Conservation (phyloP, 2,797 vertebrate species). For the Alosa sapidissima region DNA sequence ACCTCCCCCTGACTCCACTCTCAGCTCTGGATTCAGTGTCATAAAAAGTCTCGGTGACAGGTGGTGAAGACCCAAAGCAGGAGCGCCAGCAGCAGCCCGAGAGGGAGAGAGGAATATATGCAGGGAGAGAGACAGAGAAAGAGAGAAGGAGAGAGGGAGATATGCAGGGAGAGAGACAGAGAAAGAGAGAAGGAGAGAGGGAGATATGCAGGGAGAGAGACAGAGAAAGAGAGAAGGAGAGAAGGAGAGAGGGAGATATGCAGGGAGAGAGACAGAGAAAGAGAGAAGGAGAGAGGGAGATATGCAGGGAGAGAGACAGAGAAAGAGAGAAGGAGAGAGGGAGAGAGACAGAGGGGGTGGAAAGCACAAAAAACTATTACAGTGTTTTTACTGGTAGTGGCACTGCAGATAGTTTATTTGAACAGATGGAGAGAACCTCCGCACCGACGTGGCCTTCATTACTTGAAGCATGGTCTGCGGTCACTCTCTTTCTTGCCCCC, state of each 20-base stretch:
- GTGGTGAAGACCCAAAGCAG: constrained; percentile 65
- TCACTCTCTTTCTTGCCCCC: background rate
- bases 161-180: too few relatives aligned
- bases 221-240: too few relatives aligned
- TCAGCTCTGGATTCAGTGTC: constrained; percentile 51
- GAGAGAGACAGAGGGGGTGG: constrained; percentile 6
- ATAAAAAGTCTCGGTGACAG: constrained; percentile 63
- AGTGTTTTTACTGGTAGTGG: constrained; percentile 44
- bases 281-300: too few relatives aligned
- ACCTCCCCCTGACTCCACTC: constrained; percentile 32
- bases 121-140: too few relatives aligned
- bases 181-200: too few relatives aligned
- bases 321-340: background rate
- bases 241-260: too few relatives aligned
- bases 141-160: too few relatives aligned
- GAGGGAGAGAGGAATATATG: background rate
- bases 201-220: too few relatives aligned
- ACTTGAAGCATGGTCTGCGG: background rate
- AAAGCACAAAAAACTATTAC: constrained; percentile 44
- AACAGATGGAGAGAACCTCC: constrained; percentile 38
- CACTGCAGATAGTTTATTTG: constrained; percentile 49
- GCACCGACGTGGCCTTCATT: background rate
- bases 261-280: too few relatives aligned
- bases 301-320: background rate
- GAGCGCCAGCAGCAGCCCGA: constrained; percentile 28